Evolutionary conservation across 2,888 invertebrate genomes (phyloP).

Genomic region (Xanthostigma xanthostigma): DNA sequence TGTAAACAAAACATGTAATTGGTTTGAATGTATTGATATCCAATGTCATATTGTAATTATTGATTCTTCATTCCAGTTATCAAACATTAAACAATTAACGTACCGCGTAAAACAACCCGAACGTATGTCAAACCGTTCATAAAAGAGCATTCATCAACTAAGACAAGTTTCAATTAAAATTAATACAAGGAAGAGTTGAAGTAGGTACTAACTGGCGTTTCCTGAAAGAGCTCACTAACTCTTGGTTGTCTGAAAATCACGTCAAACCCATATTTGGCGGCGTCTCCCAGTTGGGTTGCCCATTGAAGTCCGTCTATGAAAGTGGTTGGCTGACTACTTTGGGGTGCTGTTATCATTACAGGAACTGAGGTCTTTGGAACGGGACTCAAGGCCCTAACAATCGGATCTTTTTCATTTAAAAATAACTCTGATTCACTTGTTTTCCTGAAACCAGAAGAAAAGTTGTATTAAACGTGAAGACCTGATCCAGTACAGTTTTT

Average conservation of each 20-base stretch:
- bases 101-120: no score
- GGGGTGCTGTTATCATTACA: slow-evolving; percentile 24
- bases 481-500: background rate
- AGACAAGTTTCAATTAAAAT: background rate
- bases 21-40: no score
- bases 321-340: slow-evolving; percentile 20
- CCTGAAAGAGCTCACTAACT: slow-evolving; percentile 41
- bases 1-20: no score
- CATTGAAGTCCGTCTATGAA: slow-evolving; percentile 50
- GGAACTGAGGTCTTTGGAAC: slow-evolving; percentile 12
- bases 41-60: no score
- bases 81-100: no score
- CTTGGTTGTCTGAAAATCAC: slow-evolving; percentile 55
- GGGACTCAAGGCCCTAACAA: slow-evolving; percentile 2
- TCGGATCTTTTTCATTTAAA: slow-evolving; percentile 3
- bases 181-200: background rate
- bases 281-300: slow-evolving; percentile 56
- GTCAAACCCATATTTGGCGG: slow-evolving; percentile 55
- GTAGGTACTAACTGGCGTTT: slow-evolving; percentile 41
- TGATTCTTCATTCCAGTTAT: no score
- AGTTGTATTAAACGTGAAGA: no score
- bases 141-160: no score
- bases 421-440: background rate
- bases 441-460: background rate
- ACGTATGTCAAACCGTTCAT: no score